Evolutionary conservation across 2,113 vertebrate species (phyloP), one percentile per base, ranked within the genome.

Genomic region (Lutjanus erythropterus): DNA sequence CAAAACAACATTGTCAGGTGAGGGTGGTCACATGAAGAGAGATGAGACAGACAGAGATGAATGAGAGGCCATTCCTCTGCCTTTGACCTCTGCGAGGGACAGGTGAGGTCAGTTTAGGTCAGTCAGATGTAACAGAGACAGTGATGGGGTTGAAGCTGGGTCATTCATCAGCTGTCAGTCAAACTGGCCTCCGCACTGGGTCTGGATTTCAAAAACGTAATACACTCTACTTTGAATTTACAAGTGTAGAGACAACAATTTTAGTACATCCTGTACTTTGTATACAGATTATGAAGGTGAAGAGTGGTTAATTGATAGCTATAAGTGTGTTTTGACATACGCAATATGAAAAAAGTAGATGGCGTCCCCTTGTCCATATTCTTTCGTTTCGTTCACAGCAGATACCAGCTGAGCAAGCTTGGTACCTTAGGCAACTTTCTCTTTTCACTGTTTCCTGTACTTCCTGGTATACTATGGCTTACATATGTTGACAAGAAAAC

Each of bases 81-180:
- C 11, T 74, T 56, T 71, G 37, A 75, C 73, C 70, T 44, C 19
- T 66, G 39, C 1, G 49, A 23, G 8, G 25, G 55, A 56, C 49
- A 75, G 35, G 71, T 53, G 66, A 82, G 75, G 86, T 80, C 70
- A 68, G 52, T 7, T 66, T 53, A 75, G 76, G 83, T 82, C 56
- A 70, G 39, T 64, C 31, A 42, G 83, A 49, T 75, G 82, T 75
- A 82, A 90, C 14, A 23, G 80, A 88, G 71, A 87, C 61, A 37
- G 67, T 71, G 60, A 61, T 35, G 62, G 55, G 62, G 76, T 66
- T 47, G 41, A 80, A 52, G 18, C 23, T 44, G 49, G 77, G 47
- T 59, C 80, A 74, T 23, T 61, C 82, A 62, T 4, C 61, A 58
- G 42, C 66, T 59, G 60, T 73, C 73, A 76, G 18, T 56, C 52